A percentile compares a stretch with the other conserved stretches of the same genome.
phyloP scores from a whole-genome alignment of 2,888 invertebrate genomes.

The Archips crataeganus region DNA sequence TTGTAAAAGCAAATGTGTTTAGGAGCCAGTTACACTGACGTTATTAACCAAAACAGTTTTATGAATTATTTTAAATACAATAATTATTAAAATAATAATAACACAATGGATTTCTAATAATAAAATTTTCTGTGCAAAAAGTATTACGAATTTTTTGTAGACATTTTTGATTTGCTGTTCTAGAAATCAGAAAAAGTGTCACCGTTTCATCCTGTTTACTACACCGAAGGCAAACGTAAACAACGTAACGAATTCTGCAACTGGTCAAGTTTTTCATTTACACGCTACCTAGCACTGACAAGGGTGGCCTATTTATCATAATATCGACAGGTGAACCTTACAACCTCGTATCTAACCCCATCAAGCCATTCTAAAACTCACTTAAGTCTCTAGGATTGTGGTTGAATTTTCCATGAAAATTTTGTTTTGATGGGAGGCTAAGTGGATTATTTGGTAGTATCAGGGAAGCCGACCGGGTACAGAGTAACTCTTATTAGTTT shows the following conservation, averaged over 20 bases:
- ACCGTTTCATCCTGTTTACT: background rate
- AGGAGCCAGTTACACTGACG: too few relatives aligned
- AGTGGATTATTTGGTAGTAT: conserved; percentile 14
- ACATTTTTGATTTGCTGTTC: too few relatives aligned
- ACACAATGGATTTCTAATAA: too few relatives aligned
- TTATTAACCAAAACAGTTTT: too few relatives aligned
- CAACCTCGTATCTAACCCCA: conserved; percentile 4
- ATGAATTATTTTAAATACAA: too few relatives aligned
- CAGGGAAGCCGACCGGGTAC: conserved; percentile 64
- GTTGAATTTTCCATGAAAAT: background rate
- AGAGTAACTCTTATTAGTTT: conserved; percentile 74
- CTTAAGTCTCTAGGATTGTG: background rate
- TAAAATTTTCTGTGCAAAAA: too few relatives aligned
- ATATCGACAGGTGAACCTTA: conserved; percentile 50
- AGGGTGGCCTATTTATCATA: conserved; percentile 82
- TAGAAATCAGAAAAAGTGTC: background rate
- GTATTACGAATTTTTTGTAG: too few relatives aligned
- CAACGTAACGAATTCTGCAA: conserved; percentile 28
- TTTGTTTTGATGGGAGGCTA: background rate
- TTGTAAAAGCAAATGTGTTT: too few relatives aligned
- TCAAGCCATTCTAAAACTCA: conserved; percentile 44
- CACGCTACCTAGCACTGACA: conserved; percentile 59
- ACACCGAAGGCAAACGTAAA: background rate
- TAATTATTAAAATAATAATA: too few relatives aligned
- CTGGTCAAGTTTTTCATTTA: conserved; percentile 44